phyloP scores from a whole-genome alignment of 2,797 vertebrate species.

The Buphagus erythrorhynchus region DNA sequence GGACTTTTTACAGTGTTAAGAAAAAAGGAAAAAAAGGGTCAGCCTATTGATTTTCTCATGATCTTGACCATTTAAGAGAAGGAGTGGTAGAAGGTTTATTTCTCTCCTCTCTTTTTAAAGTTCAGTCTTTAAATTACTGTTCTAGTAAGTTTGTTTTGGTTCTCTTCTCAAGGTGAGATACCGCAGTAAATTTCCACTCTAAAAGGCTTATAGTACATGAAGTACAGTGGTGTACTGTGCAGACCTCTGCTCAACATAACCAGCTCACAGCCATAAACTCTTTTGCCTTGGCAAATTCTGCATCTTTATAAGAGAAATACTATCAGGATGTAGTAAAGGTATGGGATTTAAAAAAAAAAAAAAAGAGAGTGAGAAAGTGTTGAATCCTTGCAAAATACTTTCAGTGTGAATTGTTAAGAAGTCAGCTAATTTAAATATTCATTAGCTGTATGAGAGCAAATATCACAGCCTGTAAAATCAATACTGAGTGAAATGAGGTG shows the following conservation, averaged over 20 bases:
- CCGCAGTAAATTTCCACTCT: constrained; percentile 31
- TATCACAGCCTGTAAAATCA: not conserved
- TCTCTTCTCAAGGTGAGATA: constrained; percentile 10
- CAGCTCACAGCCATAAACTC: not conserved
- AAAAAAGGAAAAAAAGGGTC: not conserved
- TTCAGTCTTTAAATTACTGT: constrained; percentile 34
- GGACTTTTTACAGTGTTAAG: not conserved
- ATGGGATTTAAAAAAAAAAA: not conserved
- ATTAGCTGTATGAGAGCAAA: not conserved
- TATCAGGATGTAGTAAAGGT: not conserved
- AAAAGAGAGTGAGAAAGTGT: not conserved
- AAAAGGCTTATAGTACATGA: not conserved
- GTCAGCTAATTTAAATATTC: not conserved
- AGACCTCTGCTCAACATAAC: not conserved
- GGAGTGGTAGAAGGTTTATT: not conserved
- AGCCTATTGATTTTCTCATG: constrained; percentile 32
- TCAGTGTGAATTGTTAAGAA: not conserved
- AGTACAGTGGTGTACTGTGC: not conserved
- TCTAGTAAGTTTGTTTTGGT: constrained; percentile 23
- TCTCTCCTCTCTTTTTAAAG: constrained; percentile 1
- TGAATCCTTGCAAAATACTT: not conserved
- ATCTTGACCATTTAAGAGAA: not conserved
- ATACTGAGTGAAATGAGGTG: not conserved
- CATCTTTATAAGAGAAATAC: not conserved
- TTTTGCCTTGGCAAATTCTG: not conserved